Evolutionary conservation across 2,113 vertebrate genomes (phyloP).

Genomic region (Lonchura striata): DNA sequence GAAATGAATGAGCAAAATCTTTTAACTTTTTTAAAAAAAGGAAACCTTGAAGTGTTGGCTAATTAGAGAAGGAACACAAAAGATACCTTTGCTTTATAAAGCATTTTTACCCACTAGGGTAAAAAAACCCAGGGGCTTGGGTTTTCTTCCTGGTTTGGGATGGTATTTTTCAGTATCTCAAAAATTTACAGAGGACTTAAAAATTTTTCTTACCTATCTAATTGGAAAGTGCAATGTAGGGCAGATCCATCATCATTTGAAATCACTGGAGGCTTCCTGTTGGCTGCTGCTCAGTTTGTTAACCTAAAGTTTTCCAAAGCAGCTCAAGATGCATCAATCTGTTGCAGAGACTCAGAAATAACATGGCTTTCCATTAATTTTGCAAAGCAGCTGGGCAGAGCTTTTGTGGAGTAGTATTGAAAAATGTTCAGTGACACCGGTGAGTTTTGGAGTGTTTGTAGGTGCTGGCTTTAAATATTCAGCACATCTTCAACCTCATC

Average conservation of each 20-base stretch:
- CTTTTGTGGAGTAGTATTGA: neutral
- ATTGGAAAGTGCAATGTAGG: neutral
- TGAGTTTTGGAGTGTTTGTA: neutral
- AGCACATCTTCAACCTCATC: neutral
- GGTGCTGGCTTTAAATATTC: neutral
- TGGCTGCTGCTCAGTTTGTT: neutral
- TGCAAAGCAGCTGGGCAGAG: neutral
- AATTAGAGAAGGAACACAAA: neutral
- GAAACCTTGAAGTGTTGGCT: neutral
- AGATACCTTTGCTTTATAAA: neutral
- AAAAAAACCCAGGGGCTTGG: neutral
- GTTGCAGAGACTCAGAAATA: neutral
- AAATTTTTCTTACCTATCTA: neutral
- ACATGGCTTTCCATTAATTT: neutral
- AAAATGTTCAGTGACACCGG: rapidly evolving
- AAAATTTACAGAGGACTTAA: neutral
- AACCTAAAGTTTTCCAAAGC: neutral
- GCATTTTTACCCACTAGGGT: neutral
- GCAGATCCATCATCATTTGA: neutral
- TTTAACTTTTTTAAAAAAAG: neutral
- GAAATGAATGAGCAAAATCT: neutral
- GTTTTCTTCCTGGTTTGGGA: neutral
- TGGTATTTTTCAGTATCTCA: neutral
- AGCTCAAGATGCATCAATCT: neutral
- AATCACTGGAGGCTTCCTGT: neutral